These are phyloP conservation scores for Cephalophus harveyi DNA, from an alignment of 2,113 vertebrate genomes.

Conservation along the genomic window DNA sequence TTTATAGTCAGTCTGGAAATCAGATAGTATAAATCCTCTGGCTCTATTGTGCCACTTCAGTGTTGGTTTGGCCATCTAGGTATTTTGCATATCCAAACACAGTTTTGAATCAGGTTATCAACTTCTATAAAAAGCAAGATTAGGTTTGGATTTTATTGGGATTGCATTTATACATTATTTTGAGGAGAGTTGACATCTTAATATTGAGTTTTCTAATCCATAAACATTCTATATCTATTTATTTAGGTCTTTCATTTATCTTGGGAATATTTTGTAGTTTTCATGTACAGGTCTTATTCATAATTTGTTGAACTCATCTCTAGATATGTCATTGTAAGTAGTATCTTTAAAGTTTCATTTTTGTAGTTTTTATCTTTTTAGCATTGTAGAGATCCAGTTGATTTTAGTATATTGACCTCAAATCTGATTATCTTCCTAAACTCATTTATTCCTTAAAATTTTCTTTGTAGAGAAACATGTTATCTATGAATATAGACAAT, in stretches of 20 bases:
- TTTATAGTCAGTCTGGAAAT: background rate
- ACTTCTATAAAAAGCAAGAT: background rate
- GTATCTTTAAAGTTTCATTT: background rate
- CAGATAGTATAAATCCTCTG: background rate
- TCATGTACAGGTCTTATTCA: background rate
- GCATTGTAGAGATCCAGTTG: background rate
- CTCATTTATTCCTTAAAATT: background rate
- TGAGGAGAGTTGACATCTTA: background rate
- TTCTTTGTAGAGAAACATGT: background rate
- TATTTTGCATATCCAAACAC: background rate
- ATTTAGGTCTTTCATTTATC: background rate
- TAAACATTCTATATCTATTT: background rate
- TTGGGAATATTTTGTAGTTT: background rate
- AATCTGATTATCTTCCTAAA: background rate
- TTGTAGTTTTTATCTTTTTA: background rate
- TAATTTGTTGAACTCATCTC: background rate
- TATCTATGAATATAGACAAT: background rate
- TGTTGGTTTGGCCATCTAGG: background rate
- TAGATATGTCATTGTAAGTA: background rate
- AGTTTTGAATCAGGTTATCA: background rate
- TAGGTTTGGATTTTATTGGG: background rate
- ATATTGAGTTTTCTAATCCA: background rate
- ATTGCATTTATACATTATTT: background rate
- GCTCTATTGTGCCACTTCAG: background rate
- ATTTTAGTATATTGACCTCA: background rate